These are phyloP conservation scores for Oreochromis mossambicus DNA, from an alignment of 2,797 vertebrate species.

Conservation along the genomic window DNA sequence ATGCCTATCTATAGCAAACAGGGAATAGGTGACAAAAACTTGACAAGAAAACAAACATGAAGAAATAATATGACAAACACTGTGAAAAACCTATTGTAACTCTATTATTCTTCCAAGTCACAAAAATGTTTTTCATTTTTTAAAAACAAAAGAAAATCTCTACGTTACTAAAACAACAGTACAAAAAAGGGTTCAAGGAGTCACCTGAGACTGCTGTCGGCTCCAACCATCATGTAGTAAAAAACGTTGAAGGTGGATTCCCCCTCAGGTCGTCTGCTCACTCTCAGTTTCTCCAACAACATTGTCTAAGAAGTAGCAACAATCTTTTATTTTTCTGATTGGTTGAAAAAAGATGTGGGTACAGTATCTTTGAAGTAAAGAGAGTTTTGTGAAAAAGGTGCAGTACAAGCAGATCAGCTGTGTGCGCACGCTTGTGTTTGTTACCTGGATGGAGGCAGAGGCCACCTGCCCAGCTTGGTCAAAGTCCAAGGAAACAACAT, in stretches of 20 bases:
- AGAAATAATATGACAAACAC: background rate
- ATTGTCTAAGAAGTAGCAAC: constrained; percentile 81
- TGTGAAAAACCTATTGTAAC: background rate
- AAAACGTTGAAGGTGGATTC: constrained; percentile 93
- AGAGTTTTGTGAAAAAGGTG: background rate
- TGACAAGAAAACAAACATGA: accelerated
- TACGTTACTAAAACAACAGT: background rate
- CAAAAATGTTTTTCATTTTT: background rate
- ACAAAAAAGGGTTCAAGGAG: background rate
- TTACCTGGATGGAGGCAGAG: constrained; percentile 93
- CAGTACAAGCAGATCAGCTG: background rate
- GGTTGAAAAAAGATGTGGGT: background rate
- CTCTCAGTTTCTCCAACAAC: constrained; percentile 92
- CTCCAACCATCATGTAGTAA: constrained; percentile 93
- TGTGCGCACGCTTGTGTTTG: background rate
- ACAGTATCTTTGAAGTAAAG: background rate
- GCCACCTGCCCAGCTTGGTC: constrained; percentile 97
- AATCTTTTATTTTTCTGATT: background rate
- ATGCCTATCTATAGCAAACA: background rate
- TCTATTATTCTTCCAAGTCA: background rate
- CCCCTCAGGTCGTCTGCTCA: constrained; percentile 80
- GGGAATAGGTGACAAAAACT: background rate
- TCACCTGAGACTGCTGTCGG: constrained; percentile 86
- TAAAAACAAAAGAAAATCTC: background rate
- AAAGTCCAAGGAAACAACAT: constrained; percentile 94